Evolutionary conservation across 2,113 vertebrate genomes (phyloP), one percentile per base, ranked within the genome.

Genomic region (Datnioides undecimradiatus): DNA sequence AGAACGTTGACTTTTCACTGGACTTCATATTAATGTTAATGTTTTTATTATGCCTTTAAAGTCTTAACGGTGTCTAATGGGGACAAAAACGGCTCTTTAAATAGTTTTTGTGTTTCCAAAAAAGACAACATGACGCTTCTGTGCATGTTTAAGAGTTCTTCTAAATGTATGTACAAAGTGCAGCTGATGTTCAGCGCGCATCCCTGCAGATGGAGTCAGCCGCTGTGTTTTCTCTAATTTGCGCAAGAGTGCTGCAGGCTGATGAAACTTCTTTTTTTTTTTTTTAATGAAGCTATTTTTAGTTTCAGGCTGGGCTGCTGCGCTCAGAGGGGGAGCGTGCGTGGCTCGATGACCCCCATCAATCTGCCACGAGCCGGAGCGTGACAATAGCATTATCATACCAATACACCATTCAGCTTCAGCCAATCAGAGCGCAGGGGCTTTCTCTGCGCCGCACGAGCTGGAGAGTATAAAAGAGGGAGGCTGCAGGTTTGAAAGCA

Each of bases 381-480:
- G 90, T 70, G 90, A 95, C 94, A 95, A 95, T 89, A 66, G 67
- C 25, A 95, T 95, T 95, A 94, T 90, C 95, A 95, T 95, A 94
- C 88, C 89, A 95, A 94, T 93, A 78, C 90, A 87, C 82, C 72
- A 59, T 86, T 82, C 77, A 85, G 55, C 40, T 5, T 6, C 38
- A 90, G 85, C 95, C 95, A 95, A 95, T 95, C 91, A 92, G 90
- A 12, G 59, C 48, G 62, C 64, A 19, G 85, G 85, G 41, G 65
- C 83, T 86, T 88, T 92, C 85, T 90, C 59, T 73, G 75, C 64
- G 38, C 67, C 82, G 77, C 91, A 90, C 91, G 90, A 92, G 87
- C 87, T 59, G 33, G 0, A 33, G 36, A 4, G n/a, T 90, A 95
- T 95, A 95, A 92, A 91, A 49, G 1, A 14, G 2, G 45, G 36